Percentiles rank a stretch among this genome's conserved stretches.
phyloP scores from a whole-genome alignment of 2,888 invertebrate genomes.

The Amorpha juglandis region DNA sequence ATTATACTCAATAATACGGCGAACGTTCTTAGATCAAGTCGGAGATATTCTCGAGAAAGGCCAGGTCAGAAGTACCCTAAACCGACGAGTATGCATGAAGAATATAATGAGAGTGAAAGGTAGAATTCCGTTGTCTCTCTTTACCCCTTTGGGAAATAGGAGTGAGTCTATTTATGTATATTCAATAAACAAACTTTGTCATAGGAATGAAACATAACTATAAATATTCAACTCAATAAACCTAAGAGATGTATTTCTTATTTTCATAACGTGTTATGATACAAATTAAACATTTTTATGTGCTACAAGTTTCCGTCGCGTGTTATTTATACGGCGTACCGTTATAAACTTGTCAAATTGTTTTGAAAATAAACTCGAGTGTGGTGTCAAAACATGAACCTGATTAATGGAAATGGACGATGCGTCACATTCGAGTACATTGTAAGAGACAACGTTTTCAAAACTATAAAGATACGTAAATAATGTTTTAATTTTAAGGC shows the following conservation, averaged over 20 bases:
- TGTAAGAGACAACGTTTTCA: neutral
- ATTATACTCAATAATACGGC: too few species aligned
- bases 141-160: too few species aligned
- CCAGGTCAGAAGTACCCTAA: too few species aligned
- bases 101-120: too few species aligned
- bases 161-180: too few species aligned
- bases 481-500: too few species aligned
- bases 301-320: neutral
- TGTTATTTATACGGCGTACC: neutral
- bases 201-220: too few species aligned
- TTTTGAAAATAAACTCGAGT: constrained; percentile 18
- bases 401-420: neutral
- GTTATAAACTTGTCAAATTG: constrained; percentile 23
- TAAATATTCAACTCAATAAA: neutral
- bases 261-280: neutral
- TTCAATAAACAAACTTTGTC: neutral
- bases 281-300: constrained; percentile 5
- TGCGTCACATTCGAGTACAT: neutral
- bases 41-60: too few species aligned
- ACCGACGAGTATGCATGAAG: too few species aligned
- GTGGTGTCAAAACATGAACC: constrained; percentile 20
- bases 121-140: too few species aligned
- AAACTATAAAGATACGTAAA: neutral
- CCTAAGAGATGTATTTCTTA: neutral
- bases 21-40: too few species aligned